Conservation (phyloP, 2,888 invertebrate species). For the Mechanitis messenoides region DNA sequence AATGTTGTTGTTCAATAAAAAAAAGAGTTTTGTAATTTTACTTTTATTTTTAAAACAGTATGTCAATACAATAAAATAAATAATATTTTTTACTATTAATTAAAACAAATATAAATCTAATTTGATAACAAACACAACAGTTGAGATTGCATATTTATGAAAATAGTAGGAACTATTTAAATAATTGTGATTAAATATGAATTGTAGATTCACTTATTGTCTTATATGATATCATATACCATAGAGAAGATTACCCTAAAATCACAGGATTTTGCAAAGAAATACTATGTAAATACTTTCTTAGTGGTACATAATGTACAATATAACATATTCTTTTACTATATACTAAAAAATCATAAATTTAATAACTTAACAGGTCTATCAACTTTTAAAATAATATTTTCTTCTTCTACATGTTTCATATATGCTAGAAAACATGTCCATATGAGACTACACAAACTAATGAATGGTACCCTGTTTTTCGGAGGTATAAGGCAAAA, state of each 20-base stretch:
- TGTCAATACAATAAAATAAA: too few relatives aligned
- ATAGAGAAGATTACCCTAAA: background rate
- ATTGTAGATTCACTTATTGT: background rate
- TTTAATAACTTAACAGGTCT: conserved; percentile 9
- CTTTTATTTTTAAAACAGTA: too few relatives aligned
- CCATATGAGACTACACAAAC: conserved; percentile 86
- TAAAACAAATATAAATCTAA: too few relatives aligned
- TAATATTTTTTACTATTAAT: too few relatives aligned
- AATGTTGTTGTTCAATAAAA: too few relatives aligned
- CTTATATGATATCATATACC: background rate
- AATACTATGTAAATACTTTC: background rate
- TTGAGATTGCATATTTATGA: background rate
- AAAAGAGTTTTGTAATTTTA: too few relatives aligned
- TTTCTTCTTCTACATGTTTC: conserved; percentile 78
- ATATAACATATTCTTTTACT: background rate
- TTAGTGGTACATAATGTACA: background rate
- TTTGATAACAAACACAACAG: background rate
- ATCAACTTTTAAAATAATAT: conserved; percentile 32
- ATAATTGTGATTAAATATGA: conserved; percentile 1
- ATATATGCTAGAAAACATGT: conserved; percentile 88
- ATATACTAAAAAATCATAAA: background rate
- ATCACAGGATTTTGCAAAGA: conserved; percentile 1
- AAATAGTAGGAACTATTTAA: conserved; percentile 2
- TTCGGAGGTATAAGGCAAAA: conserved; percentile 83
- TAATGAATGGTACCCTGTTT: conserved; percentile 86